phyloP scores from a whole-genome alignment of 2,888 invertebrate genomes.

The Mesopsocus fuscifrons region DNA sequence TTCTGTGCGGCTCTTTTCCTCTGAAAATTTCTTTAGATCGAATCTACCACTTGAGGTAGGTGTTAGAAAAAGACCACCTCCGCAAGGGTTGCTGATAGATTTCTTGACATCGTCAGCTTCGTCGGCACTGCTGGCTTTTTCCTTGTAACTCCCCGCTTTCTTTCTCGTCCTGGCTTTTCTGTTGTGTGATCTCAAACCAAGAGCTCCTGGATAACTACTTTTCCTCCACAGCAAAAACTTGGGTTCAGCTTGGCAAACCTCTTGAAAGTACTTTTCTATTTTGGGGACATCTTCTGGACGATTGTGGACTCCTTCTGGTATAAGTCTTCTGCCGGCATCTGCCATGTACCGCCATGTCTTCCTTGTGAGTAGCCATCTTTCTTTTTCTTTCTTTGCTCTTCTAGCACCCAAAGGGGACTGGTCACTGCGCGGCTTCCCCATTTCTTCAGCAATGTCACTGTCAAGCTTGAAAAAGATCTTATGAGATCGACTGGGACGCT shows the following conservation, averaged over 20 bases:
- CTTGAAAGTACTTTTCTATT: constrained; percentile 68
- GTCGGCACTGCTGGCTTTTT: constrained; percentile 42
- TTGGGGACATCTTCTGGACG: constrained; percentile 56
- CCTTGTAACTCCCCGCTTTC: constrained; percentile 47
- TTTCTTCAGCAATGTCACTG: constrained; percentile 18
- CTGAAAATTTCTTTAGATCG: constrained; percentile 44
- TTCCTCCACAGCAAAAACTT: constrained; percentile 66
- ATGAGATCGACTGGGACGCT: constrained; percentile 1
- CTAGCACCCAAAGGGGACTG: constrained; percentile 22
- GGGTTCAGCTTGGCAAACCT: constrained; percentile 58
- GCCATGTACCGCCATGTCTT: constrained; percentile 88
- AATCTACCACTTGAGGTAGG: constrained; percentile 41
- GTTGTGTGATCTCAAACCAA: constrained; percentile 34
- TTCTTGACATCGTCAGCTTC: constrained; percentile 36
- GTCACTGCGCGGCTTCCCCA: constrained; percentile 32
- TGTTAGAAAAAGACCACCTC: constrained; percentile 18
- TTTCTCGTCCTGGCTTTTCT: constrained; percentile 29
- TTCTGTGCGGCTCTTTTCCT: constrained; percentile 39
- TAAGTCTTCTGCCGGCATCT: constrained; percentile 68
- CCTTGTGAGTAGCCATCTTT: constrained; percentile 70
- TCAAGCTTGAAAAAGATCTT: not conserved
- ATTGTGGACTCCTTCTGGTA: constrained; percentile 62
- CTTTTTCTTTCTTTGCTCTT: constrained; percentile 34
- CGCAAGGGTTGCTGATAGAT: constrained; percentile 23
- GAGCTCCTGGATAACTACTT: constrained; percentile 58